phyloP scores from a whole-genome alignment of 53 echinoderm and acorn worm species.

The Mesocentrotus franciscanus region DNA sequence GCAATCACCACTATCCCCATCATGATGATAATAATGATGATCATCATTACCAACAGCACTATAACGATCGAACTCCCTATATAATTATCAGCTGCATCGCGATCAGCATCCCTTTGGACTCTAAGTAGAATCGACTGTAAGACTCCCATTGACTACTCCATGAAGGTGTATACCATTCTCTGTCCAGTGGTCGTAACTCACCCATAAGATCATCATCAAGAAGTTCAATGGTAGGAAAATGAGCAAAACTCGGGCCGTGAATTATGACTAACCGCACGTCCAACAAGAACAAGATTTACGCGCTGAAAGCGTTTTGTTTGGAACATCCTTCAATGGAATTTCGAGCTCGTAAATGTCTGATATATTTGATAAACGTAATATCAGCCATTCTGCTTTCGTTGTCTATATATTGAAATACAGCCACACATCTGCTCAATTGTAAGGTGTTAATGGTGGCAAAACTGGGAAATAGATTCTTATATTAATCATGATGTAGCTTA shows the following conservation, averaged over 20 bases:
- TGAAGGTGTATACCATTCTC: not conserved
- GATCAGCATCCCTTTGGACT: not conserved
- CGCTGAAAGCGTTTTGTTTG: slow-evolving; percentile 64
- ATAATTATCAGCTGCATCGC: not conserved
- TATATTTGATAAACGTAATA: not conserved
- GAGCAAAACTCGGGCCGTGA: not conserved
- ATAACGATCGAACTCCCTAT: not conserved
- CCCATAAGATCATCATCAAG: slow-evolving; percentile 12
- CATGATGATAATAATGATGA: not conserved
- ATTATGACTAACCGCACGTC: slow-evolving; percentile 24
- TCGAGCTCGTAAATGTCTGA: slow-evolving; percentile 37
- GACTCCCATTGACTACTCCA: not conserved
- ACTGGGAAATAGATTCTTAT: not conserved
- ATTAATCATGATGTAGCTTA: no score
- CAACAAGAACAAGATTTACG: slow-evolving; percentile 50
- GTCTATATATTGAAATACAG: not conserved
- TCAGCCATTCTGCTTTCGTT: not conserved
- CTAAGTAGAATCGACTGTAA: not conserved
- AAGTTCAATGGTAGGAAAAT: slow-evolving; percentile 15
- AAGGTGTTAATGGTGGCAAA: not conserved
- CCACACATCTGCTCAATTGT: not conserved
- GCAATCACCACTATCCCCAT: not conserved
- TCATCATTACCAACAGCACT: no score
- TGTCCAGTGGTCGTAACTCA: not conserved
- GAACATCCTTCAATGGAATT: slow-evolving; percentile 23